A percentile compares a stretch with the other conserved stretches of the same genome.
Evolutionary conservation across 2,888 invertebrate genomes (phyloP).

Genomic region (Cheilosia urbana): DNA sequence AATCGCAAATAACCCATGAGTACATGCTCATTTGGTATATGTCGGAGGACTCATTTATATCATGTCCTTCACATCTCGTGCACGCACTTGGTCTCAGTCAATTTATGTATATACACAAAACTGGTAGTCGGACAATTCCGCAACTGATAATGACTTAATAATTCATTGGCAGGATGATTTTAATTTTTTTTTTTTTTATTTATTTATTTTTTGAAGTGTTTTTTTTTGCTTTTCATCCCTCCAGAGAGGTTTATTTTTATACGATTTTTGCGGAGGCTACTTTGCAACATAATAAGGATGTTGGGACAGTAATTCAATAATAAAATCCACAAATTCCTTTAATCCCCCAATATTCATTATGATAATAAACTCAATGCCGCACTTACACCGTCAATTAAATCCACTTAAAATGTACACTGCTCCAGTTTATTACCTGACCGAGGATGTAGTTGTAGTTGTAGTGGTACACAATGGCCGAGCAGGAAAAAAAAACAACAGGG

Average conservation of each 20-base stretch:
- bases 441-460: slow-evolving; percentile 36
- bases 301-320: slow-evolving; percentile 81
- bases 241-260: slow-evolving; percentile 28
- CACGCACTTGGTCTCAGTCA: slow-evolving; percentile 17
- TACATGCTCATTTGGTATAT: slow-evolving; percentile 68
- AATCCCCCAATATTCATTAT: slow-evolving; percentile 84
- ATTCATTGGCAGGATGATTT: slow-evolving; percentile 71
- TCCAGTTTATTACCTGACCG: slow-evolving; percentile 74
- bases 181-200: slow-evolving; percentile 8
- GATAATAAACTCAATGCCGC: slow-evolving; percentile 76
- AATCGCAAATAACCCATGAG: slow-evolving; percentile 67
- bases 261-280: slow-evolving; percentile 30
- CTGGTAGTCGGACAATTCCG: slow-evolving; percentile 72
- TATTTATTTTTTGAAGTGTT: no score
- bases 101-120: slow-evolving; percentile 70
- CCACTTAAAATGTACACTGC: slow-evolving; percentile 79
- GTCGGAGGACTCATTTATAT: slow-evolving; percentile 56
- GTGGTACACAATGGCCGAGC: slow-evolving; percentile 24
- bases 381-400: slow-evolving; percentile 81
- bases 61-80: slow-evolving; percentile 43
- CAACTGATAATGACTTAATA: slow-evolving; percentile 76
- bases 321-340: slow-evolving; percentile 84
- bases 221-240: slow-evolving; percentile 12
- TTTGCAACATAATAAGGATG: slow-evolving; percentile 69
- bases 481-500: slow-evolving; percentile 11